Conservation (phyloP, 1,140 invertebrate species). For the Saccostrea glomerata region DNA sequence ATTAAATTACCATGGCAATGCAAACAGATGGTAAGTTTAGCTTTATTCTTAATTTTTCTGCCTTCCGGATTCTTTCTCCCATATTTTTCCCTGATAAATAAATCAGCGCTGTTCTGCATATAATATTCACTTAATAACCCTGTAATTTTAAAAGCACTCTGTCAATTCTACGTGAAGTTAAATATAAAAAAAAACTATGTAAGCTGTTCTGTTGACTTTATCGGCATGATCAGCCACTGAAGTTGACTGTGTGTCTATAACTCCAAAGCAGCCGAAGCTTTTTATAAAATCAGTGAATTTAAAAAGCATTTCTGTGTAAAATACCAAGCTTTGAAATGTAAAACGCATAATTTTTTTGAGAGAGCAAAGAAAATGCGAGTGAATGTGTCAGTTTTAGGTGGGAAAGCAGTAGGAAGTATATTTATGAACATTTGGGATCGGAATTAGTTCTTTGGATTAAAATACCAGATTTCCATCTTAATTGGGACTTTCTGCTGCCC, state of each 20-base stretch:
- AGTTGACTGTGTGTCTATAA: conserved; percentile 17
- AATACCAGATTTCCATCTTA: conserved; percentile 7
- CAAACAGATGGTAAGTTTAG: conserved; percentile 33
- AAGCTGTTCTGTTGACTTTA: conserved; percentile 14
- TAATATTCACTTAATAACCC: conserved; percentile 30
- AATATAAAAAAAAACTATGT: background rate
- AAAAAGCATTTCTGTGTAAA: conserved; percentile 38
- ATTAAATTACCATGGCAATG: conserved; percentile 31
- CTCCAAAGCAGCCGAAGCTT: background rate
- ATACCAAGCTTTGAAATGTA: conserved; percentile 36
- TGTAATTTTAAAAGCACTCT: conserved; percentile 34
- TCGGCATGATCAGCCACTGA: background rate
- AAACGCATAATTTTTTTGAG: conserved; percentile 3
- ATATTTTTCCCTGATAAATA: conserved; percentile 14
- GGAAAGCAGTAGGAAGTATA: background rate
- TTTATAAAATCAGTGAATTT: conserved; percentile 39
- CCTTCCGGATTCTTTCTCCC: conserved; percentile 3
- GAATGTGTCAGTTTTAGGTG: background rate
- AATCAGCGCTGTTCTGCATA: conserved; percentile 23
- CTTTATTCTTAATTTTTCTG: conserved; percentile 13
- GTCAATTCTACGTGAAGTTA: background rate
- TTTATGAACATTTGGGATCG: background rate
- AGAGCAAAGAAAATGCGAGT: background rate
- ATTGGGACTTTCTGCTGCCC: background rate
- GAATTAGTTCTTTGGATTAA: background rate